These are phyloP conservation scores for Drosophila suzukii DNA, from an alignment of 1,140 invertebrate genomes.

Conservation along the genomic window DNA sequence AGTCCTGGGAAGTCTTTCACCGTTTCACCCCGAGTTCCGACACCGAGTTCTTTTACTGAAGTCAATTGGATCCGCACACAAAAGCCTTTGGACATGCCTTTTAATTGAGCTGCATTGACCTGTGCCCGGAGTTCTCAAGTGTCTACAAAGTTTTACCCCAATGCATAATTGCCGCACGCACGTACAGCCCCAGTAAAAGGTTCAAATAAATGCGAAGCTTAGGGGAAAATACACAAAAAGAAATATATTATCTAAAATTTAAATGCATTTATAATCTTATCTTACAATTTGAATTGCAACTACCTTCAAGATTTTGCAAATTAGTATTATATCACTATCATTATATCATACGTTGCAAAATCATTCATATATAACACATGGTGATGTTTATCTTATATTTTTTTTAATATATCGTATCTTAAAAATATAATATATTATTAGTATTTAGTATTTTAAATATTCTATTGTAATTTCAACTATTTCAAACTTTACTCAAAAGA, in stretches of 20 bases:
- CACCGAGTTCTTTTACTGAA: slow-evolving; percentile 22
- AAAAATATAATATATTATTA: too few relatives aligned
- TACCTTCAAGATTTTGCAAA: too few relatives aligned
- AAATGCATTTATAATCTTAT: neutral
- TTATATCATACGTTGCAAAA: too few relatives aligned
- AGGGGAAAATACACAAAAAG: neutral
- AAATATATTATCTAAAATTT: neutral
- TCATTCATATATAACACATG: too few relatives aligned
- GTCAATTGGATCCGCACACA: slow-evolving; percentile 35
- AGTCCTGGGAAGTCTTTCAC: neutral
- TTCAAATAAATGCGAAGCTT: neutral
- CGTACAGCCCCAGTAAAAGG: slow-evolving; percentile 1
- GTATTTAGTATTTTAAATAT: too few relatives aligned
- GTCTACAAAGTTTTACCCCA: slow-evolving; percentile 51
- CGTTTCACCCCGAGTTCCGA: slow-evolving; percentile 17
- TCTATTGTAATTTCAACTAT: too few relatives aligned
- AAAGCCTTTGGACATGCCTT: slow-evolving; percentile 38
- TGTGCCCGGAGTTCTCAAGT: slow-evolving; percentile 58
- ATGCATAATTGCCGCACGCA: slow-evolving; percentile 55
- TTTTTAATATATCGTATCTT: too few relatives aligned
- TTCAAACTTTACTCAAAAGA: neutral
- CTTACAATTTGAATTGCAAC: too few relatives aligned
- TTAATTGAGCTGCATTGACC: slow-evolving; percentile 75
- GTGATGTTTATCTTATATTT: too few relatives aligned
- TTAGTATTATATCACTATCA: too few relatives aligned